A percentile compares a stretch with the other conserved stretches of the same genome.
These are phyloP conservation scores for Microcebus ravelobensis DNA, from an alignment of 2,113 vertebrate species.

Conservation along the genomic window DNA sequence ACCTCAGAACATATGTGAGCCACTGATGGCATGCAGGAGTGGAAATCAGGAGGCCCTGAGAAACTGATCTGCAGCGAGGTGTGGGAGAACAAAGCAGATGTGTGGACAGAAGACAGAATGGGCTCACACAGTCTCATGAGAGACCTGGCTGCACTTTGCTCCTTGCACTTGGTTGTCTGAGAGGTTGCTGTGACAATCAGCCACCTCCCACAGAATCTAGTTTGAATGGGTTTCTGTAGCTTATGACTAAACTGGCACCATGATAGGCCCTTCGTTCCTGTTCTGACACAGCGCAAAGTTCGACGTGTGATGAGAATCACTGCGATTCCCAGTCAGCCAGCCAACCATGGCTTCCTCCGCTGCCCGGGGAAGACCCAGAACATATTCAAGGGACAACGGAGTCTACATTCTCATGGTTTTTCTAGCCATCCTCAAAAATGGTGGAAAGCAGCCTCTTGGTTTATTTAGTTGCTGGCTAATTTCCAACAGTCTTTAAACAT, in stretches of 20 bases:
- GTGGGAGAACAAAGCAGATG: background rate
- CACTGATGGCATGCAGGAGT: background rate
- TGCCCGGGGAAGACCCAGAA: background rate
- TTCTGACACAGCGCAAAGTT: background rate
- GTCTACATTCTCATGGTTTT: background rate
- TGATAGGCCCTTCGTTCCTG: background rate
- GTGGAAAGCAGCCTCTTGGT: background rate
- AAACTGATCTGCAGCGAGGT: background rate
- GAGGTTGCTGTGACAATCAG: background rate
- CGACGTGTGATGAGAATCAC: background rate
- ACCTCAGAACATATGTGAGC: background rate
- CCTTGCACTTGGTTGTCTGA: background rate
- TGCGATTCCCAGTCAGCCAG: background rate
- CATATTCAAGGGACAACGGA: background rate
- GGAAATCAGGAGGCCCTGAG: background rate
- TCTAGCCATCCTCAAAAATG: background rate
- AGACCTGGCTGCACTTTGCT: background rate
- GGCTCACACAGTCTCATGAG: background rate
- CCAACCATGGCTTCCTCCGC: background rate
- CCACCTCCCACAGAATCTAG: background rate
- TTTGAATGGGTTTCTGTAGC: background rate
- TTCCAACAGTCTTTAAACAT: background rate
- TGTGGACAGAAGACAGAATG: background rate
- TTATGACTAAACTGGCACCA: background rate
- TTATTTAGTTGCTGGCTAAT: background rate